Evolutionary conservation across 2,113 vertebrate species (phyloP).

Genomic region (Hiodon alosoides): DNA sequence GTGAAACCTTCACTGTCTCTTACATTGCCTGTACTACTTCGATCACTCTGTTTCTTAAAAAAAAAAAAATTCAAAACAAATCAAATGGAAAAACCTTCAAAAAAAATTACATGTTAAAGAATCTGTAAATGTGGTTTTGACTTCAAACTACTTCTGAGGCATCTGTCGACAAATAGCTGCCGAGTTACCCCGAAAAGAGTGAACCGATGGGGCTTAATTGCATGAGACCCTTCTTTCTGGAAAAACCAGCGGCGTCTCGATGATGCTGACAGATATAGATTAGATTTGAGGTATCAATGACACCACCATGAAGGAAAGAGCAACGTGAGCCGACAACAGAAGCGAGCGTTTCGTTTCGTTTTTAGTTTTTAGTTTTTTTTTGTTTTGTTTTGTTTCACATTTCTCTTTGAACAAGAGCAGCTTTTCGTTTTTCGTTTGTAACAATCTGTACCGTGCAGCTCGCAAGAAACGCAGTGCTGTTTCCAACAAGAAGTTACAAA

Average conservation of each 20-base stretch:
- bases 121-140: conserved; percentile 63
- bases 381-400: conserved; percentile 33
- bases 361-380: not conserved
- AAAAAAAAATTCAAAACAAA: conserved; percentile 46
- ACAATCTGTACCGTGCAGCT: conserved; percentile 29
- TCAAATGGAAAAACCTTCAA: conserved; percentile 41
- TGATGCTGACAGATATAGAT: conserved; percentile 35
- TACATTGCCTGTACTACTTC: conserved; percentile 70
- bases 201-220: conserved; percentile 71
- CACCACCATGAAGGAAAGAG: conserved; percentile 39
- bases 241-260: conserved; percentile 52
- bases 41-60: conserved; percentile 66
- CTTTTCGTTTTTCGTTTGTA: conserved; percentile 34
- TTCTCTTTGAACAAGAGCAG: conserved; percentile 33
- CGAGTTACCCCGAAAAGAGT: conserved; percentile 69
- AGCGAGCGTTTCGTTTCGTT: conserved; percentile 7
- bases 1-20: conserved; percentile 63
- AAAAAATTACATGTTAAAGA: conserved; percentile 47
- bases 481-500: conserved; percentile 30
- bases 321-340: conserved; percentile 40
- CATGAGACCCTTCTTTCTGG: conserved; percentile 59
- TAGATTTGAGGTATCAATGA: conserved; percentile 54
- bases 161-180: conserved; percentile 61
- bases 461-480: conserved; percentile 19
- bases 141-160: conserved; percentile 46